Conservation (phyloP, 2,113 vertebrate species). For the Alouatta palliata region DNA sequence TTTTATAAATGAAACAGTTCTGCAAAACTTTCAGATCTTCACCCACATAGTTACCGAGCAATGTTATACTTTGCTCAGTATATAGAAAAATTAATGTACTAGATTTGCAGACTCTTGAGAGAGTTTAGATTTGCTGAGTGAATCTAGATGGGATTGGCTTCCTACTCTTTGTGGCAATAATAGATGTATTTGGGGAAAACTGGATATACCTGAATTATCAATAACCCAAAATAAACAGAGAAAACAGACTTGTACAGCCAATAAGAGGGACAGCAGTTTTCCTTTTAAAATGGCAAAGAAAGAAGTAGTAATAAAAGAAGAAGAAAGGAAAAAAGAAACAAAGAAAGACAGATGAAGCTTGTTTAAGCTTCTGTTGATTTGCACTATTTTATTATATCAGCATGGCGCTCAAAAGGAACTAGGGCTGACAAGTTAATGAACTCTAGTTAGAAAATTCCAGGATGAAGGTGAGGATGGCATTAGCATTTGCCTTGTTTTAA, state of each 20-base stretch:
- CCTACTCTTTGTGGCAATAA: neutral
- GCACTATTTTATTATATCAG: conserved; percentile 73
- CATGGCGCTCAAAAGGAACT: conserved; percentile 73
- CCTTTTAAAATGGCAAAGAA: conserved; percentile 31
- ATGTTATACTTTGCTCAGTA: neutral
- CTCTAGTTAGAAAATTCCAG: conserved; percentile 78
- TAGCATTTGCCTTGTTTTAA: conserved; percentile 76
- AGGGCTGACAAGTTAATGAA: conserved; percentile 84
- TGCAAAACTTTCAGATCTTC: neutral
- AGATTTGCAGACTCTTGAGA: neutral
- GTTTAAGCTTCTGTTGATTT: conserved; percentile 75
- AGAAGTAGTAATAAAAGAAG: conserved; percentile 6
- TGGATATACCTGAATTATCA: neutral
- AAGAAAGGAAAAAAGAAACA: neutral
- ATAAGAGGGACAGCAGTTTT: neutral
- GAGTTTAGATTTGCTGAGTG: neutral
- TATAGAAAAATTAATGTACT: neutral
- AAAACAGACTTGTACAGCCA: neutral
- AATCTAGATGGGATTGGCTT: neutral
- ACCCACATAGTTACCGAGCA: neutral
- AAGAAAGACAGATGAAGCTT: conserved; percentile 60
- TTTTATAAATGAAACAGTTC: neutral
- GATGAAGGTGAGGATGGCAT: conserved; percentile 72
- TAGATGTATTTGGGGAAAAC: neutral
- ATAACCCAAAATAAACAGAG: neutral